These are phyloP conservation scores for Cinclus cinclus DNA, from an alignment of 2,113 vertebrate genomes.

Conservation along the genomic window DNA sequence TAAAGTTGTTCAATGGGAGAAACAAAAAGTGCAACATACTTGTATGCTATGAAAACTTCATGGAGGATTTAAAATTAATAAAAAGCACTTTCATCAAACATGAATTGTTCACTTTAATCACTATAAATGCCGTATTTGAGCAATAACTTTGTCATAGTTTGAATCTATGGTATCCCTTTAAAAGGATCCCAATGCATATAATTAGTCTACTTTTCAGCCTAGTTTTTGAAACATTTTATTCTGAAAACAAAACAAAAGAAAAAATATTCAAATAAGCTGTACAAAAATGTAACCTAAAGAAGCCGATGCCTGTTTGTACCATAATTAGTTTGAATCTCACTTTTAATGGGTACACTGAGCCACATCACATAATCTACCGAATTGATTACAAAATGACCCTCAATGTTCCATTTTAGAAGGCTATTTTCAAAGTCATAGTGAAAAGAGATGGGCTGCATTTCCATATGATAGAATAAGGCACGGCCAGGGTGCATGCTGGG, in stretches of 20 bases:
- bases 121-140: neutral
- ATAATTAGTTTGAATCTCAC: neutral
- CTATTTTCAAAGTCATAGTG: neutral
- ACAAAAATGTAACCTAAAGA: neutral
- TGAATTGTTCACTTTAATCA: neutral
- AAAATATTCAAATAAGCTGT: neutral
- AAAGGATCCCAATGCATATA: neutral
- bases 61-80: neutral
- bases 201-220: neutral
- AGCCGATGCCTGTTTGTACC: neutral
- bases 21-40: neutral
- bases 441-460: conserved; percentile 11
- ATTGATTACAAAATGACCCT: neutral
- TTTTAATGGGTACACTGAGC: neutral
- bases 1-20: neutral
- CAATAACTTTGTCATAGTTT: neutral
- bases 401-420: neutral
- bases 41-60: neutral
- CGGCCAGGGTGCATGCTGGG: neutral
- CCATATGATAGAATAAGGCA: neutral
- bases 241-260: neutral
- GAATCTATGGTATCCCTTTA: neutral
- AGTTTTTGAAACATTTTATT: neutral
- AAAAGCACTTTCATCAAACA: neutral
- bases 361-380: neutral